phyloP scores from a whole-genome alignment of 1,140 invertebrate genomes.

The Cydia pomonella region DNA sequence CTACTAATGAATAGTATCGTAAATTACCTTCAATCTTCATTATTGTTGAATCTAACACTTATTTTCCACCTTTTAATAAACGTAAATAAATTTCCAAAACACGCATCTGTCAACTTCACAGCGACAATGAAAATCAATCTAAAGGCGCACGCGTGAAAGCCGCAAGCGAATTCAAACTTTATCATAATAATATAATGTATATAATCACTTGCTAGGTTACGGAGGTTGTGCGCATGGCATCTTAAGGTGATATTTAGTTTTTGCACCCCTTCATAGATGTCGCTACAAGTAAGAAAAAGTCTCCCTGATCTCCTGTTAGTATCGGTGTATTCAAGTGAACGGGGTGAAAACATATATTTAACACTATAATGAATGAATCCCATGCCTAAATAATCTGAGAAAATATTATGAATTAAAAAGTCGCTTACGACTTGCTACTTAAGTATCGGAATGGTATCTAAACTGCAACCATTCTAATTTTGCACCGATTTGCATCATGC shows the following conservation, averaged over 20 bases:
- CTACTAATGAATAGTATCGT: background rate
- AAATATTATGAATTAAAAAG: no score
- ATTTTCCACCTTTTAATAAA: conserved; percentile 44
- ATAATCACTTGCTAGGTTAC: conserved; percentile 18
- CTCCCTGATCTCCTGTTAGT: no score
- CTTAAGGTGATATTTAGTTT: conserved; percentile 28
- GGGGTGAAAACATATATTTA: background rate
- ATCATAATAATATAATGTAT: conserved; percentile 17
- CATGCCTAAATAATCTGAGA: no score
- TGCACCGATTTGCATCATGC: no score
- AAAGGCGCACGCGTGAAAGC: conserved; percentile 58
- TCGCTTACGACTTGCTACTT: no score
- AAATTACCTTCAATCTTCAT: conserved; percentile 58
- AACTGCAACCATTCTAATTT: no score
- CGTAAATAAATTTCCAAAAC: conserved; percentile 41
- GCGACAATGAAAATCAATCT: conserved; percentile 62
- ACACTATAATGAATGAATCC: background rate
- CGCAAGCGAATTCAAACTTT: conserved; percentile 40
- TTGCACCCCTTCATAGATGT: conserved; percentile 26
- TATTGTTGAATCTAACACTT: conserved; percentile 44
- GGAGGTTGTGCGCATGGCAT: conserved; percentile 48
- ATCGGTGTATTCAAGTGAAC: background rate
- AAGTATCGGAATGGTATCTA: no score
- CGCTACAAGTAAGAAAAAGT: conserved; percentile 2
- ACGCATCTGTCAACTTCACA: conserved; percentile 50